Base-by-base conservation (phyloP, 2,888 invertebrate species). In the Andrena haemorrhoa region DNA sequence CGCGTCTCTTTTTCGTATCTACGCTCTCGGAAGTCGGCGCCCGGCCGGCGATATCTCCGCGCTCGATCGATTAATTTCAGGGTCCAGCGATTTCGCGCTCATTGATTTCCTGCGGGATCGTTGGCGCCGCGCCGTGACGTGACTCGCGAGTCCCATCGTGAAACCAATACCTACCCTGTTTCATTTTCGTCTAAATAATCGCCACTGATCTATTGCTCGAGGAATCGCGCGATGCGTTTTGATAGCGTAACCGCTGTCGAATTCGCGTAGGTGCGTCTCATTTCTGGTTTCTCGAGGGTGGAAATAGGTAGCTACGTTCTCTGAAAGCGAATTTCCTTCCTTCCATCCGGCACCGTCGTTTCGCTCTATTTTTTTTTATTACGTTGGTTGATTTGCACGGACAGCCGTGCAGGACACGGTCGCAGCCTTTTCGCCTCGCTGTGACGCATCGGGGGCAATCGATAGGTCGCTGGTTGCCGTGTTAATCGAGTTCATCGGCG, bases 31-130 rank as follows among this genome's bases (percentile, higher is more conserved):
- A 79, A 81, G 65, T 74, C 53, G 79, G 33, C 53, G 58, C 69
- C 10, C 31, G 16, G 10, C n/a, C 69, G 16, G 33, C 70, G 81
- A 79, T 81, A 81, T 74, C 81, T 33, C 47, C 74, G 79, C 70
- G 66, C 58, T 33, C 63, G 26, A 71, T 73, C 82, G 72, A 81
- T 82, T 81, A 76, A 61, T 81, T 81, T 81, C 76, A 76, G 66
- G 63, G 31, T 63, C 75, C 66, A 72, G 41, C 10, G 79, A 47
- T 26, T 10, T 8, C 12, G 60, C 26, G 74, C 47, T 61, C 60
- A 70, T 81, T 41, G 79, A 74, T 81, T 74, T 35, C 51, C 47
- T 16, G n/a, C 23, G 60, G 56, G 31, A 65, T 71, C 60, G 47
- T 10, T 35, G 65, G 65, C 65, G 70, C 33, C 31, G n/a, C 3